Percentiles rank a stretch among this genome's conserved stretches.
phyloP scores from a whole-genome alignment of 2,797 vertebrate species.

The Pagetopsis macropterus region DNA sequence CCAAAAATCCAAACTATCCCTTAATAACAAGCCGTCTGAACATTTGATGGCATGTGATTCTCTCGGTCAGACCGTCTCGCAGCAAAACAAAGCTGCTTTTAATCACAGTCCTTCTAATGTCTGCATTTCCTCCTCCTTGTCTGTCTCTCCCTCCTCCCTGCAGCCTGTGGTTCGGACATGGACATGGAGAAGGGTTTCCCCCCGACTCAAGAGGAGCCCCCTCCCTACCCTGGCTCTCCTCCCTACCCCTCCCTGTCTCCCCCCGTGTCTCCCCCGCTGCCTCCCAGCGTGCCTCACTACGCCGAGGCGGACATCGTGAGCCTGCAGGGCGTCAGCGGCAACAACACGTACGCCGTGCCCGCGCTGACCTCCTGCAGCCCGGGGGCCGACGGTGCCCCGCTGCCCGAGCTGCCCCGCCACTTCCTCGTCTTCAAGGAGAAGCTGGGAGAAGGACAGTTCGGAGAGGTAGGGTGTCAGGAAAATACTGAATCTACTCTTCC shows the following conservation, averaged over 20 bases:
- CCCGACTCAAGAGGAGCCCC: slow-evolving; percentile 83
- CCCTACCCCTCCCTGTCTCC: slow-evolving; percentile 82
- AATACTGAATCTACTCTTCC: too few relatives aligned
- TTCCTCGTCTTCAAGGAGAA: slow-evolving; percentile 94
- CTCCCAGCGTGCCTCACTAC: slow-evolving; percentile 91
- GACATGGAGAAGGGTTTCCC: slow-evolving; percentile 85
- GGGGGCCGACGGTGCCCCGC: slow-evolving; percentile 79
- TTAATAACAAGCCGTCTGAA: slow-evolving; percentile 24
- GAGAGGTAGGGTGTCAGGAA: slow-evolving; percentile 83
- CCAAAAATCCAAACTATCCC: slow-evolving; percentile 46
- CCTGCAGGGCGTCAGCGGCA: slow-evolving; percentile 92
- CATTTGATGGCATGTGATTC: slow-evolving; percentile 3
- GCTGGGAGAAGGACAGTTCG: slow-evolving; percentile 95
- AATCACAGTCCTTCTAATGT: slow-evolving; percentile 25
- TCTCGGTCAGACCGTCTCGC: neutral
- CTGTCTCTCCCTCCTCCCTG: slow-evolving; percentile 42
- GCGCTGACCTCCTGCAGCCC: slow-evolving; percentile 84
- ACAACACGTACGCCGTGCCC: slow-evolving; percentile 93
- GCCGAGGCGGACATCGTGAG: slow-evolving; percentile 95
- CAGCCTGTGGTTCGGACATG: slow-evolving; percentile 86
- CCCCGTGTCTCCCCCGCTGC: slow-evolving; percentile 76
- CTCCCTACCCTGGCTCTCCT: slow-evolving; percentile 84
- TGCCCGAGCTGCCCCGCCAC: slow-evolving; percentile 89
- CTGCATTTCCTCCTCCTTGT: slow-evolving; percentile 42
- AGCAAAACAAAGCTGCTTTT: slow-evolving; percentile 15